Evolutionary conservation across 2,113 vertebrate genomes (phyloP).

Genomic region (Scopus umbretta): DNA sequence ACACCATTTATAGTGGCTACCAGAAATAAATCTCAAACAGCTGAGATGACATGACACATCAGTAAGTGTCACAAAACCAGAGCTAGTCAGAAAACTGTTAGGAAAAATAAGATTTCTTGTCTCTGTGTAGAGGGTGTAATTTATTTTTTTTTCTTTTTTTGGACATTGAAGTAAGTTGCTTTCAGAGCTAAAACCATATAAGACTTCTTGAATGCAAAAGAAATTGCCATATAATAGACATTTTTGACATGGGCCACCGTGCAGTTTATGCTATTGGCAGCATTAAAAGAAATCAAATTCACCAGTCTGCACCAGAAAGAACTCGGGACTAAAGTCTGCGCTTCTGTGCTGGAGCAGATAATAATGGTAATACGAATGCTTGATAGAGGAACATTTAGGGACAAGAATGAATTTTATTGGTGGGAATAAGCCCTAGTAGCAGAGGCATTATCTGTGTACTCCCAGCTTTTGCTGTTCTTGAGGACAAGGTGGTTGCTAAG

Average conservation of each 20-base stretch:
- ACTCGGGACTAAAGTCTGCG: rapidly evolving
- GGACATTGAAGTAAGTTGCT: neutral
- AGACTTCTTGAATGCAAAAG: neutral
- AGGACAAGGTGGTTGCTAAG: neutral
- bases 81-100: neutral
- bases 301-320: neutral
- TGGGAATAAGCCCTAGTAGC: neutral
- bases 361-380: neutral
- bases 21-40: neutral
- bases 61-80: neutral
- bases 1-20: neutral
- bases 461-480: neutral
- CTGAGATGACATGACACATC: neutral
- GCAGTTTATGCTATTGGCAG: neutral
- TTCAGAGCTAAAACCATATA: neutral
- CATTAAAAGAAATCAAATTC: neutral
- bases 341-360: neutral
- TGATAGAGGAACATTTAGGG: neutral
- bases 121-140: neutral
- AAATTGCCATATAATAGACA: neutral
- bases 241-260: neutral
- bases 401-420: neutral
- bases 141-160: neutral
- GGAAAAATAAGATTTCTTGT: neutral
- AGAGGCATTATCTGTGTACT: neutral